Conservation (phyloP, 1,140 invertebrate genomes). For the Ganaspis sp. region DNA sequence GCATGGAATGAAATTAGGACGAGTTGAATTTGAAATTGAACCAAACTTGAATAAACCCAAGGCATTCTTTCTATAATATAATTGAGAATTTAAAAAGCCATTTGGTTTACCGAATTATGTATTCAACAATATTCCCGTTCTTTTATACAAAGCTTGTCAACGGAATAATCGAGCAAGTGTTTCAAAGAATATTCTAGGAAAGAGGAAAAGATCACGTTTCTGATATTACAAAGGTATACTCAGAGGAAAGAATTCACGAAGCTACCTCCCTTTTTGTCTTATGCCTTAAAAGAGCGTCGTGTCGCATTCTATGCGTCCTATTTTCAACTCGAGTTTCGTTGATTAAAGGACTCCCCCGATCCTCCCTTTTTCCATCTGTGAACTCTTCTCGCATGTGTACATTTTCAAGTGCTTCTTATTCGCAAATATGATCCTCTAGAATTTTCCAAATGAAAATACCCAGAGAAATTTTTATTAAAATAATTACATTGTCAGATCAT, state of each 20-base stretch:
- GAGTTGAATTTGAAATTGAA: too few species aligned
- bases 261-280: conserved; percentile 1
- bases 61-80: too few species aligned
- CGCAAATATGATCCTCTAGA: not conserved
- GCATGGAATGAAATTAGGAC: too few species aligned
- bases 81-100: too few species aligned
- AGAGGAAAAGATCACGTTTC: conserved; percentile 20
- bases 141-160: not conserved
- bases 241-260: not conserved
- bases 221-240: not conserved
- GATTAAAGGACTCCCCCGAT: conserved; percentile 8
- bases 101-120: too few species aligned
- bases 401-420: conserved; percentile 18
- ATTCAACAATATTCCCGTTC: not conserved
- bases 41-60: too few species aligned
- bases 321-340: conserved; percentile 27
- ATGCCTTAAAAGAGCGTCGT: conserved; percentile 17
- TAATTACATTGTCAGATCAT: not conserved
- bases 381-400: not conserved
- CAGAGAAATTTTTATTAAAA: not conserved
- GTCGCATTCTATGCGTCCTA: conserved; percentile 17
- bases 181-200: not conserved
- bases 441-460: not conserved
- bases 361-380: conserved; percentile 1
- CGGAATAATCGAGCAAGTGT: not conserved